These are phyloP conservation scores for Potorous gilbertii DNA, from an alignment of 2,797 vertebrate species.

Conservation along the genomic window DNA sequence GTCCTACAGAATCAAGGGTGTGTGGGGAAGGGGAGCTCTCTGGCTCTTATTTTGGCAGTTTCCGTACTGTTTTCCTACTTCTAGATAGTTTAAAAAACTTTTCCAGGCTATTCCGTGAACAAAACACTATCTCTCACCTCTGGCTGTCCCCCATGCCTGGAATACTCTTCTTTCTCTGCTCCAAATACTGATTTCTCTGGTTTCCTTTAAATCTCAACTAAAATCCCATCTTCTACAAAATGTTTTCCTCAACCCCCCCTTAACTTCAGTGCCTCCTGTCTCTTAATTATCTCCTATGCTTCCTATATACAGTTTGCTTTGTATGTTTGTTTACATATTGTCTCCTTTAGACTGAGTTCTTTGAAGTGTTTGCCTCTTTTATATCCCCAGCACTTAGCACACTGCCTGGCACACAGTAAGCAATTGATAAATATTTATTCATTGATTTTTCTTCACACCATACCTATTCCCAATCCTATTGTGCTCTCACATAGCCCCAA, in stretches of 20 bases:
- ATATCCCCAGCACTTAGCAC: neutral
- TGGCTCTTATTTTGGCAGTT: neutral
- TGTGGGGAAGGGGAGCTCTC: neutral
- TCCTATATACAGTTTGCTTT: neutral
- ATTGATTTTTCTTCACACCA: neutral
- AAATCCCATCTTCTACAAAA: neutral
- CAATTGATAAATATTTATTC: neutral
- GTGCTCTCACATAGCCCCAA: neutral
- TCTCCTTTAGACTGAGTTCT: neutral
- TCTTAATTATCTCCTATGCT: neutral
- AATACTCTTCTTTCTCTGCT: neutral
- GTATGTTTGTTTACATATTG: neutral
- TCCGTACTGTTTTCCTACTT: neutral
- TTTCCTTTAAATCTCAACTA: neutral
- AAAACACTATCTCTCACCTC: neutral
- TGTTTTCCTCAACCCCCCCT: neutral
- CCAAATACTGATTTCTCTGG: neutral
- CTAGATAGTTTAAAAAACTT: neutral
- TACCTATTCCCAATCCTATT: neutral
- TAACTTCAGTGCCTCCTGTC: neutral
- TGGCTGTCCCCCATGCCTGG: neutral
- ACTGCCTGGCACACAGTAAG: neutral
- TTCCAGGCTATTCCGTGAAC: neutral
- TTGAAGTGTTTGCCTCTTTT: neutral
- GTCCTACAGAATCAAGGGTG: neutral